Conservation (phyloP, 2,797 vertebrate species). For the Onychomys arenicola region DNA sequence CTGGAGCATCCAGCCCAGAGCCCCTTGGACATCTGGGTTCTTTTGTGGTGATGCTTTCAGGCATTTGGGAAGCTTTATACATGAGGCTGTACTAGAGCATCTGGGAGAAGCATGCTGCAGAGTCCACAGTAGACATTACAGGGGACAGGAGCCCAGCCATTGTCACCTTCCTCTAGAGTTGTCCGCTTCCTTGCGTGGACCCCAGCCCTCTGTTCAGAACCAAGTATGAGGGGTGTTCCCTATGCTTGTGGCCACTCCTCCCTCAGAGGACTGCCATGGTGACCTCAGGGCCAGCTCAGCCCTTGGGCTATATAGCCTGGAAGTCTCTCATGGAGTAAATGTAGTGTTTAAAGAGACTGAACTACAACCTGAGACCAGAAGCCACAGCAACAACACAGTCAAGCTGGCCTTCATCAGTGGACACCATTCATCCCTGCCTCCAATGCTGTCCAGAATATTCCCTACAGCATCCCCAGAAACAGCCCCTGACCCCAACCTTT, state of each 20-base stretch:
- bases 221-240: not conserved
- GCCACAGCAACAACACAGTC: not conserved
- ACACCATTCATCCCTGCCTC: not conserved
- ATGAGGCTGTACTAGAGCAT: not conserved
- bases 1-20: not conserved
- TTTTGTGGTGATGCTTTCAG: not conserved
- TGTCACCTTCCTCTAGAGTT: conserved; percentile 22
- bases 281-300: not conserved
- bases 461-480: not conserved
- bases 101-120: not conserved
- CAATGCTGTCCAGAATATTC: not conserved
- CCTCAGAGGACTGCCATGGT: not conserved
- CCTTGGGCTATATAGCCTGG: not conserved
- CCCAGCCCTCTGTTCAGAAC: not conserved
- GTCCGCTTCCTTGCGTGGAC: conserved; percentile 45
- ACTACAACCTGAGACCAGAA: not conserved
- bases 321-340: not conserved
- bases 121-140: conserved; percentile 63
- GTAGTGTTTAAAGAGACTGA: not conserved
- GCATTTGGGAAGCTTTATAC: not conserved
- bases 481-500: not conserved
- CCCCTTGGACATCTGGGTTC: not conserved
- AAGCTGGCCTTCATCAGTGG: not conserved
- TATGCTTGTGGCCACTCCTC: not conserved
- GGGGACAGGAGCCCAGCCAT: conserved; percentile 59